Evolutionary conservation across 2,113 vertebrate species (phyloP).

Genomic region (Tyrannus savana): DNA sequence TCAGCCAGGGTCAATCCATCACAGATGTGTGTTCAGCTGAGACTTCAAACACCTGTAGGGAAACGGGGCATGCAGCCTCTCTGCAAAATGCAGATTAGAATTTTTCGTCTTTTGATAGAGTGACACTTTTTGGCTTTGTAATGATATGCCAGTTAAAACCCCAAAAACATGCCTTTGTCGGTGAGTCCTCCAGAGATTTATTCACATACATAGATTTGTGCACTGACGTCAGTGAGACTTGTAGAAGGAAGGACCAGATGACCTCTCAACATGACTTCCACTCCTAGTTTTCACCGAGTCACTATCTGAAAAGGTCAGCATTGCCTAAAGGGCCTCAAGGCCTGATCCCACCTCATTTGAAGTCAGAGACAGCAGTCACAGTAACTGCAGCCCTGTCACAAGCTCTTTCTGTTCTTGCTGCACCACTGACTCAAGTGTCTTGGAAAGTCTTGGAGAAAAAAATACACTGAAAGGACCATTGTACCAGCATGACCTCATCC

Average conservation of each 20-base stretch:
- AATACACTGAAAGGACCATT: neutral
- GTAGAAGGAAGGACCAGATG: neutral
- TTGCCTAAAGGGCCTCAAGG: neutral
- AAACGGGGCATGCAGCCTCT: neutral
- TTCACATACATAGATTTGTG: neutral
- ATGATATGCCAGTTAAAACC: neutral
- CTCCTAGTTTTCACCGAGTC: neutral
- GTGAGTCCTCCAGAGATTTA: neutral
- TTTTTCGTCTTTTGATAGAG: neutral
- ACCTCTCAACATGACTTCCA: neutral
- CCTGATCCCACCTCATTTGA: neutral
- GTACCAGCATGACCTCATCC: no score
- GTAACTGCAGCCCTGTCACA: neutral
- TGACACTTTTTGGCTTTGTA: neutral
- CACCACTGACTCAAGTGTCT: neutral
- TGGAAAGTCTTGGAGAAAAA: neutral
- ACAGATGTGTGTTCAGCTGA: neutral
- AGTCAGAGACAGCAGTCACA: neutral
- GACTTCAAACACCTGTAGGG: neutral
- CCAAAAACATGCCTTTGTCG: neutral
- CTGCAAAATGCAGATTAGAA: accelerated
- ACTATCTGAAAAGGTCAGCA: neutral
- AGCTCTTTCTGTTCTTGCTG: no score
- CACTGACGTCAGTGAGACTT: neutral
- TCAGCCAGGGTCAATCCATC: neutral